Conservation (phyloP, 1,140 invertebrate species). For the Heliothis virescens region DNA sequence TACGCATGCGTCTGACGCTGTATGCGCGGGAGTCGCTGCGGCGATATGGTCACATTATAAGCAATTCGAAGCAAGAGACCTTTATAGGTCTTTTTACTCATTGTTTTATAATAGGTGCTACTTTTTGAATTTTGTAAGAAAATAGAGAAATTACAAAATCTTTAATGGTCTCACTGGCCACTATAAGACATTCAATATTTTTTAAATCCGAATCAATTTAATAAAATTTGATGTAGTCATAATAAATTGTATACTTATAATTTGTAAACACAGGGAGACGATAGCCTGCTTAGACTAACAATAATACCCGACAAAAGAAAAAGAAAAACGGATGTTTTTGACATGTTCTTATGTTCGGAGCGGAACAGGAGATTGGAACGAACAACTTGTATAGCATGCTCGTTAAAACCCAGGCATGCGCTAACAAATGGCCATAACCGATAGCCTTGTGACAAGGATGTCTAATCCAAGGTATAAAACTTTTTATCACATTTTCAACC, state of each 20-base stretch:
- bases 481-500: slow-evolving; percentile 43
- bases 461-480: slow-evolving; percentile 35
- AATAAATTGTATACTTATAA: neutral
- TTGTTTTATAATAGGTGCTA: slow-evolving; percentile 13
- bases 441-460: slow-evolving; percentile 41
- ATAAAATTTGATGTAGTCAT: neutral
- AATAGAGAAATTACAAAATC: neutral
- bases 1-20: neutral
- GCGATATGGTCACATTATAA: slow-evolving; percentile 29
- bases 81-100: slow-evolving; percentile 33
- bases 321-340: slow-evolving; percentile 19
- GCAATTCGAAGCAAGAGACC: slow-evolving; percentile 31
- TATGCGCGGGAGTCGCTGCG: slow-evolving; percentile 15
- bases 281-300: neutral
- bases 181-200: too few species aligned
- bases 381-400: slow-evolving; percentile 21
- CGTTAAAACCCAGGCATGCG: slow-evolving; percentile 29
- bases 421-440: slow-evolving; percentile 41
- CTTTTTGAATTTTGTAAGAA: slow-evolving; percentile 4
- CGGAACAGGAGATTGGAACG: slow-evolving; percentile 30
- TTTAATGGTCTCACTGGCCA: too few species aligned
- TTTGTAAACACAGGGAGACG: neutral
- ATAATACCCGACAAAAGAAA: neutral
- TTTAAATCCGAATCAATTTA: too few species aligned
- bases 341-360: slow-evolving; percentile 26